phyloP scores from a whole-genome alignment of 1,140 invertebrate species.

The Solen grandis region DNA sequence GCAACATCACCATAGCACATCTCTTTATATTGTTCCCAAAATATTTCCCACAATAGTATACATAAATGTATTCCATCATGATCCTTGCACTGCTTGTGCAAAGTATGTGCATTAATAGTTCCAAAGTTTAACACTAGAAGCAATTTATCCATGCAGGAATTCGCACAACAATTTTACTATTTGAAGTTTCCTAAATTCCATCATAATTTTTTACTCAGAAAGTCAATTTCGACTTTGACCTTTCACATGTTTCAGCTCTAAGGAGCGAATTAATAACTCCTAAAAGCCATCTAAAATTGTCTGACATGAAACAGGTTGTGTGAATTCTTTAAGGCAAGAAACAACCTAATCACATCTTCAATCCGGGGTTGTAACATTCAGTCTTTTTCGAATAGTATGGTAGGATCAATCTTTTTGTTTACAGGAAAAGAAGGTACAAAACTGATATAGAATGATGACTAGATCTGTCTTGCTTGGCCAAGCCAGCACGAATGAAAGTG shows the following conservation, averaged over 20 bases:
- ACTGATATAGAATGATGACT: slow-evolving; percentile 20
- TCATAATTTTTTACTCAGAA: slow-evolving; percentile 18
- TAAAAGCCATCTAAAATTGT: slow-evolving; percentile 23
- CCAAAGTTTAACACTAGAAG: neutral
- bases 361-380: neutral
- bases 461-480: slow-evolving; percentile 52
- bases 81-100: too few relatives aligned
- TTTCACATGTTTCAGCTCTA: slow-evolving; percentile 6
- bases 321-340: slow-evolving; percentile 20
- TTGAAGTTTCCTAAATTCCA: slow-evolving; percentile 12
- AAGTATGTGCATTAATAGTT: neutral
- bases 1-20: neutral
- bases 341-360: slow-evolving; percentile 26
- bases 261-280: neutral
- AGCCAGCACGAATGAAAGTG: slow-evolving; percentile 38
- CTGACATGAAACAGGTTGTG: slow-evolving; percentile 20
- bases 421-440: slow-evolving; percentile 55
- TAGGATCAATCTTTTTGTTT: slow-evolving; percentile 42
- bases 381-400: slow-evolving; percentile 43
- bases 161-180: slow-evolving; percentile 25
- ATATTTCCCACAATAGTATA: too few relatives aligned
- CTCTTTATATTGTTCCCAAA: neutral
- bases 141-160: slow-evolving; percentile 43
- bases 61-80: too few relatives aligned
- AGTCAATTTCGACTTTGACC: too few relatives aligned